These are phyloP conservation scores for Zophobas atratus DNA, from an alignment of 1,140 invertebrate genomes.

Conservation along the genomic window DNA sequence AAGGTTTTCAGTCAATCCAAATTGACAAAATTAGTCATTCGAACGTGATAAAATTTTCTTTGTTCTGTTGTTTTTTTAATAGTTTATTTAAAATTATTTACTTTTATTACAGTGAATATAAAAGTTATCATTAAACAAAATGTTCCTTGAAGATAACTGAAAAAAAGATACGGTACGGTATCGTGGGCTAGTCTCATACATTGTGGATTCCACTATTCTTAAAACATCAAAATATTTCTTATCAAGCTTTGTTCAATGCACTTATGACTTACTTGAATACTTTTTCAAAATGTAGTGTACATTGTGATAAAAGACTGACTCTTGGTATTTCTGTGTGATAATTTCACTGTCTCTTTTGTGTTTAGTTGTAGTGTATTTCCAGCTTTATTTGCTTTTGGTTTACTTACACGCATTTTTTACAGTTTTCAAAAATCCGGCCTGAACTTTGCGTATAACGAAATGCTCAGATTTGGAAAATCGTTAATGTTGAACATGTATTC, in stretches of 20 bases:
- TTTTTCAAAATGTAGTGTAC: constrained; percentile 22
- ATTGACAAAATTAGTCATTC: constrained; percentile 32
- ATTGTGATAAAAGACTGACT: constrained; percentile 42
- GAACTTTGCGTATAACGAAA: constrained; percentile 24
- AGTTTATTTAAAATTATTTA: not conserved
- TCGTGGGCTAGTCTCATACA: constrained; percentile 21
- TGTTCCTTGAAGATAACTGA: constrained; percentile 23
- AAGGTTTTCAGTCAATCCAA: constrained; percentile 23
- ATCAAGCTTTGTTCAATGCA: constrained; percentile 14
- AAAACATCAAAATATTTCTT: constrained; percentile 24
- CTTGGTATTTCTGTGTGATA: constrained; percentile 38
- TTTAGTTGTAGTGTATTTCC: constrained; percentile 9
- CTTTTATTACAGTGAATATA: not conserved
- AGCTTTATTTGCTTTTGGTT: constrained; percentile 29
- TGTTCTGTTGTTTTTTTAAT: not conserved
- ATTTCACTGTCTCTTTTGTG: constrained; percentile 20
- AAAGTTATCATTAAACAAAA: constrained; percentile 14
- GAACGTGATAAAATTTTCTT: constrained; percentile 15
- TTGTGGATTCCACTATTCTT: not conserved
- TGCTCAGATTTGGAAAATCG: constrained; percentile 15
- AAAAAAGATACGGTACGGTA: not conserved
- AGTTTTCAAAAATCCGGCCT: constrained; percentile 24
- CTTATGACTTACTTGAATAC: constrained; percentile 4
- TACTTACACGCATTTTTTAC: constrained; percentile 16
- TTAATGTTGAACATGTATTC: constrained; percentile 11